A percentile compares a stretch with the other conserved stretches of the same genome.
phyloP scores from a whole-genome alignment of 2,113 vertebrate species.

The Phalacrocorax carbo region DNA sequence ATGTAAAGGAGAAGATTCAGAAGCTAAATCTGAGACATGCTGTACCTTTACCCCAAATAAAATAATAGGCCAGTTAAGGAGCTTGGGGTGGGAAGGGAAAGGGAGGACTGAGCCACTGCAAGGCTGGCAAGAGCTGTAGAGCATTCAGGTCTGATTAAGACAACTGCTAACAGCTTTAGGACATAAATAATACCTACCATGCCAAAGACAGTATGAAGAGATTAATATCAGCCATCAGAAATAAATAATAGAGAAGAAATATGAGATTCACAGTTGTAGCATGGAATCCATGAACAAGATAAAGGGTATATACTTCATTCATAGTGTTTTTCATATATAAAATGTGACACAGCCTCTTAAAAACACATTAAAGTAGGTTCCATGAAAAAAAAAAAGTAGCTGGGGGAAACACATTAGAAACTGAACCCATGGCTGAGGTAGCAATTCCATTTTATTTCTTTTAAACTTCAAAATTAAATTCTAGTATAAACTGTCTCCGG shows the following conservation, averaged over 20 bases:
- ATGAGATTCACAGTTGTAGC: background rate
- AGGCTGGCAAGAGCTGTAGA: background rate
- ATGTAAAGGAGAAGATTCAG: background rate
- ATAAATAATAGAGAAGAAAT: background rate
- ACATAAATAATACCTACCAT: background rate
- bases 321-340: background rate
- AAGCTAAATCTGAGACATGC: background rate
- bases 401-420: background rate
- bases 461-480: background rate
- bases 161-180: background rate
- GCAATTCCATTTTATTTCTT: background rate
- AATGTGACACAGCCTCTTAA: background rate
- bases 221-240: background rate
- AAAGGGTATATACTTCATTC: background rate
- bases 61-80: background rate
- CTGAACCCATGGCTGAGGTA: background rate
- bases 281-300: background rate
- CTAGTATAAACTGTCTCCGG: background rate
- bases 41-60: background rate
- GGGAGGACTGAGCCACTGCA: background rate
- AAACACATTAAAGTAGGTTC: background rate
- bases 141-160: background rate
- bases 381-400: background rate
- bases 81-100: background rate
- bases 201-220: background rate